Base-by-base conservation (phyloP, 2,113 vertebrate species). In the Dromaius novaehollandiae region DNA sequence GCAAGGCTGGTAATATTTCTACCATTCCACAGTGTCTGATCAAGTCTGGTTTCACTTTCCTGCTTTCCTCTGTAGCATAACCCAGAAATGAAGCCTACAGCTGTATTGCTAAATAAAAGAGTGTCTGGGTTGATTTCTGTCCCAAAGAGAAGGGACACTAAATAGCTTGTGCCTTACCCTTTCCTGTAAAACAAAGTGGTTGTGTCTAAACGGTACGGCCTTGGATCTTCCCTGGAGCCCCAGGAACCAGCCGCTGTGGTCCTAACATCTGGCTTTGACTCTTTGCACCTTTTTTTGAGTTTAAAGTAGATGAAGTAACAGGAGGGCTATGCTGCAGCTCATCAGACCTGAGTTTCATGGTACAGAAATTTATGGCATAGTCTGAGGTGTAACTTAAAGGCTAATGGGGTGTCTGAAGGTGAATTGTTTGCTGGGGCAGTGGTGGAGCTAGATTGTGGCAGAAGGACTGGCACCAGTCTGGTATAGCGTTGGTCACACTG, bases 301-400 rank as follows among this genome's bases (percentile, higher is more conserved):
- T 84, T 89, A 84, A 92, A 88, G 56, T 18, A 82, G 55, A 50
- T 73, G 38, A 80, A 88, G 75, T 65, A 90, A 92, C 7, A 26
- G 64, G 76, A 70, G 46, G 58, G n/a, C 60, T 86, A 64, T 69
- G 81, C 19, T 86, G 38, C 83, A 93, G 86, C 76, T 68, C 80
- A 70, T 69, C 30, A 4, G 51, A 89, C 38, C 36, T 95, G 80
- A 92, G 83, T 79, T 95, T 51, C 81, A 75, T 25, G 40, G 81
- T 32, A 75, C 46, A 69, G 76, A 64, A 95, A 96, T 92, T 79
- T 89, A 95, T 68, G 77, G 81, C 51, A 12, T 11, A 92, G 51
- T 69, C 71, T 73, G 74, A 87, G 61, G 73, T 86, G 84, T 56
- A 87, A 60, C 88, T 89, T 92, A 90, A 90, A 95, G 64, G 55